phyloP scores from a whole-genome alignment of 2,888 invertebrate species.

The Amblyjoppa proteus region DNA sequence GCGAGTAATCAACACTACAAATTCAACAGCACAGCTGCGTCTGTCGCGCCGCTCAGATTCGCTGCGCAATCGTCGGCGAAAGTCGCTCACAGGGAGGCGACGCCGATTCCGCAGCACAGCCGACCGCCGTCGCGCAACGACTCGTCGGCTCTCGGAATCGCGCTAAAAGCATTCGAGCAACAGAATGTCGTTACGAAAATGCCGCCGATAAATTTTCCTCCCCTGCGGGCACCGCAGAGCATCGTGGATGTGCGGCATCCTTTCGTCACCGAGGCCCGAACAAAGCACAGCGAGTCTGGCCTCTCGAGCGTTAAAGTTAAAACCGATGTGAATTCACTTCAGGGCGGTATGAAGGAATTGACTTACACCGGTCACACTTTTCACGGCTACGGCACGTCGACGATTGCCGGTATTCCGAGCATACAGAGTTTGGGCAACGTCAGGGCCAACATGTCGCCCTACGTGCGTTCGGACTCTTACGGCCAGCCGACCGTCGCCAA shows the following conservation, averaged over 20 bases:
- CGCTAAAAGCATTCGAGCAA: slow-evolving; percentile 74
- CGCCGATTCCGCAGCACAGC: slow-evolving; percentile 66
- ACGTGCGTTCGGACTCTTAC: slow-evolving; percentile 77
- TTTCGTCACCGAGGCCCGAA: slow-evolving; percentile 77
- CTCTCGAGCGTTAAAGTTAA: slow-evolving; percentile 71
- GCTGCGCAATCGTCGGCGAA: slow-evolving; percentile 67
- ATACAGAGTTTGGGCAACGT: slow-evolving; percentile 76
- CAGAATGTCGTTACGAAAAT: slow-evolving; percentile 70
- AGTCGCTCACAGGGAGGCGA: slow-evolving; percentile 63
- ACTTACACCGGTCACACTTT: slow-evolving; percentile 73
- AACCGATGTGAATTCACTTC: slow-evolving; percentile 68
- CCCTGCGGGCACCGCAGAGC: slow-evolving; percentile 78
- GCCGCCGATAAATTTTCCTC: slow-evolving; percentile 78
- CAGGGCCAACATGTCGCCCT: slow-evolving; percentile 75
- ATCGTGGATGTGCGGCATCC: slow-evolving; percentile 79
- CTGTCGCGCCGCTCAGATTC: slow-evolving; percentile 69
- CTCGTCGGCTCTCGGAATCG: slow-evolving; percentile 67
- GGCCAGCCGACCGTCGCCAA: slow-evolving; percentile 76
- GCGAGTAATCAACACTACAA: slow-evolving; percentile 74
- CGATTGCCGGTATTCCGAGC: slow-evolving; percentile 73
- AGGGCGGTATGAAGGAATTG: slow-evolving; percentile 73
- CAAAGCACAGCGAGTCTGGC: slow-evolving; percentile 73
- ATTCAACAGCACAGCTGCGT: slow-evolving; percentile 58
- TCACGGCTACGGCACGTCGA: slow-evolving; percentile 76
- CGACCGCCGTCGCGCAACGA: slow-evolving; percentile 69